Evolutionary conservation across 2,113 vertebrate genomes (phyloP).

Genomic region (Lethenteron reissneri): DNA sequence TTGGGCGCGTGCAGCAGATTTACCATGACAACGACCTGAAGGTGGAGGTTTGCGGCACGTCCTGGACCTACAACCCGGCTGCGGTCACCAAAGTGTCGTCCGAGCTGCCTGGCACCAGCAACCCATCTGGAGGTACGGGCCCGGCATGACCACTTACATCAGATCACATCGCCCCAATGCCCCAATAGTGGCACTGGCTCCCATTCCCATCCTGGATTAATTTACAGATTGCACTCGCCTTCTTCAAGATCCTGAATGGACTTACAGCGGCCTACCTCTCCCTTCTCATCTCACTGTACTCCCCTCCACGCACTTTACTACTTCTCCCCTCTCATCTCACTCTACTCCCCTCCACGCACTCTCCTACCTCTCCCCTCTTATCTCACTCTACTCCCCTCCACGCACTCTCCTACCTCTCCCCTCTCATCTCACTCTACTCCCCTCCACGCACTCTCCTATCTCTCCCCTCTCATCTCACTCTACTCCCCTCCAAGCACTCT

Average conservation of each 20-base stretch:
- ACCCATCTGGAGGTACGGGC: constrained; percentile 71
- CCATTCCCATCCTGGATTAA: too few species aligned
- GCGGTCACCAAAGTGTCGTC: constrained; percentile 94
- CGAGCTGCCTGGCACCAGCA: constrained; percentile 79
- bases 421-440: neutral
- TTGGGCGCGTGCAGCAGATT: constrained; percentile 93
- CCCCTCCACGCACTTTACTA: too few species aligned
- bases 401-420: neutral
- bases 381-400: neutral
- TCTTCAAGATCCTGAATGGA: too few species aligned
- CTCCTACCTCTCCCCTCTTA: neutral
- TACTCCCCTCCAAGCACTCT: neutral
- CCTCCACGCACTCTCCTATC: neutral
- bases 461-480: neutral
- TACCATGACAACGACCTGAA: constrained; percentile 98
- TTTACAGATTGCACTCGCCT: too few species aligned
- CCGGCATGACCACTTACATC: too few species aligned
- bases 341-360: neutral
- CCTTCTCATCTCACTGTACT: neutral
- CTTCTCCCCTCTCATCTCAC: neutral
- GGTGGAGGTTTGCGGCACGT: constrained; percentile 94
- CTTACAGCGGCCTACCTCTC: neutral
- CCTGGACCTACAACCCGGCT: constrained; percentile 94
- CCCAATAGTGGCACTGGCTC: too few species aligned
- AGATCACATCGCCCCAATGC: too few species aligned